Evolutionary conservation across 2,888 invertebrate genomes (phyloP).

Genomic region (Microchrysa polita): DNA sequence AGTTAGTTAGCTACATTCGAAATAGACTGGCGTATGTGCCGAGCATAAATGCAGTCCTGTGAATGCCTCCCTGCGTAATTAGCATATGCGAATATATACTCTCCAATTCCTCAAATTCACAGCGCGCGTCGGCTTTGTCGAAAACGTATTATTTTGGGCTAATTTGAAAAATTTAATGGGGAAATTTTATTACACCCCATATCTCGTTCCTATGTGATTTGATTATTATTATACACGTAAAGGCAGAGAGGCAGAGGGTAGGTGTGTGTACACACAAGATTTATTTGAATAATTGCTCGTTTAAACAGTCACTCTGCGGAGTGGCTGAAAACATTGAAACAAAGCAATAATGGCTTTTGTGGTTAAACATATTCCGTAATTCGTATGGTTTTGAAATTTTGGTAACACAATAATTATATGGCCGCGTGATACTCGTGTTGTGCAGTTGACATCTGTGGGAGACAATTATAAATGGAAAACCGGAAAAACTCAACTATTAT

Average conservation of each 20-base stretch:
- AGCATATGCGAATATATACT: conserved; percentile 11
- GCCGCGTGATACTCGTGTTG: background rate
- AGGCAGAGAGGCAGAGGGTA: too few relatives aligned
- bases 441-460: conserved; percentile 20
- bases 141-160: conserved; percentile 17
- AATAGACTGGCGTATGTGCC: background rate
- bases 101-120: background rate
- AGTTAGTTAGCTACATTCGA: background rate
- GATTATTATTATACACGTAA: too few relatives aligned
- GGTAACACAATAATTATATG: conserved; percentile 22
- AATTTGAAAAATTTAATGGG: conserved; percentile 30
- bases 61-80: background rate
- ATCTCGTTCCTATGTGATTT: background rate
- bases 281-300: conserved; percentile 34
- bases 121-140: background rate
- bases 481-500: too few relatives aligned
- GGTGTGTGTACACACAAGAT: conserved; percentile 13
- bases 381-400: conserved; percentile 29
- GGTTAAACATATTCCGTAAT: conserved; percentile 26
- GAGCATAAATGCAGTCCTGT: background rate
- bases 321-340: background rate
- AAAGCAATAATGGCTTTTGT: conserved; percentile 28
- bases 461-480: background rate
- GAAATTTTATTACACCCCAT: background rate
- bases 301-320: background rate